Percentiles rank a stretch among this genome's conserved stretches.
Evolutionary conservation across 2,113 vertebrate species (phyloP).

Genomic region (Sinocyclocheilus anshuiensis): DNA sequence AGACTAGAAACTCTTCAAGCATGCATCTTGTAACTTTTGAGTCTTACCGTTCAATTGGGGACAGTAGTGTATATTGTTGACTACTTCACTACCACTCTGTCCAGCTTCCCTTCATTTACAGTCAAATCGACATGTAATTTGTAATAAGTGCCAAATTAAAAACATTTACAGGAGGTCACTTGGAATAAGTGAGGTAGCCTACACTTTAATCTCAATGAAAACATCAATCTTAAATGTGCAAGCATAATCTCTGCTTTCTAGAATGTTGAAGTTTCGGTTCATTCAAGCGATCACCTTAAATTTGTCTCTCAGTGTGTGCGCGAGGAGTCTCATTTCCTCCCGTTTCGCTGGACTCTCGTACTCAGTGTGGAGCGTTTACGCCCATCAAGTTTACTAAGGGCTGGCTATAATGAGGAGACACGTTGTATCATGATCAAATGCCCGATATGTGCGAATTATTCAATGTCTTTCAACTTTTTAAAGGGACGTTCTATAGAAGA

Average conservation of each 20-base stretch:
- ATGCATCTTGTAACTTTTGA: not conserved
- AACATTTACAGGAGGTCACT: not conserved
- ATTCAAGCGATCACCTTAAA: not conserved
- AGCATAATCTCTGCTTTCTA: not conserved
- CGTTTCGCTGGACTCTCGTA: not conserved
- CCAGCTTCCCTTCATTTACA: not conserved
- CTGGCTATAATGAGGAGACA: not conserved
- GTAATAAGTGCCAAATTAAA: not conserved
- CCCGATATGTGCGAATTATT: not conserved
- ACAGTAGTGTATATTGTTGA: not conserved
- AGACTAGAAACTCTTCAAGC: not conserved
- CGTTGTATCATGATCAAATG: not conserved
- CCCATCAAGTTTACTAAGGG: slow-evolving; percentile 9
- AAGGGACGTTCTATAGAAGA: not conserved
- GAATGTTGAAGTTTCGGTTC: not conserved
- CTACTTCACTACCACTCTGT: not conserved
- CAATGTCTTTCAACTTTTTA: not conserved
- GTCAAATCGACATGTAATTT: not conserved
- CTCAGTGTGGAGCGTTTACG: not conserved
- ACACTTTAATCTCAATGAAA: not conserved
- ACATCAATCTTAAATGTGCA: not conserved
- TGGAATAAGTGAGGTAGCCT: not conserved
- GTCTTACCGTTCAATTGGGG: not conserved
- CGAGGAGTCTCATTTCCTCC: not conserved
- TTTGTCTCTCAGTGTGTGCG: not conserved